Evolutionary conservation across 1,140 invertebrate species (phyloP).

Genomic region (Leptinotarsa undecemlineata): DNA sequence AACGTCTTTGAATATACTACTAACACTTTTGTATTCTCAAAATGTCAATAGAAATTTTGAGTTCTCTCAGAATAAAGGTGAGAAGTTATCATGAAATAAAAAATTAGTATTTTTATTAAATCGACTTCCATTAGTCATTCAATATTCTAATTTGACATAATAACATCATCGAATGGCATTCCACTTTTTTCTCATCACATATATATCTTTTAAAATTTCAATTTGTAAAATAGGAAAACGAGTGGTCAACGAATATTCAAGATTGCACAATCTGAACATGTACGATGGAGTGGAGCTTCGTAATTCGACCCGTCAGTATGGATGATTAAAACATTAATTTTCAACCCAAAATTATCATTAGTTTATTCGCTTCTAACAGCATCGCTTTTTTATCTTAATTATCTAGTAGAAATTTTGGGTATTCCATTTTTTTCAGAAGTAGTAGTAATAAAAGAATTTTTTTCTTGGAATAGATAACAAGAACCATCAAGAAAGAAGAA

Average conservation of each 20-base stretch:
- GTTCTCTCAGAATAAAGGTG: no score
- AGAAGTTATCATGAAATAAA: no score
- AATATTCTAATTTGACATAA: background rate
- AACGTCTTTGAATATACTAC: no score
- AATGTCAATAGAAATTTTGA: no score
- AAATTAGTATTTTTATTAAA: no score
- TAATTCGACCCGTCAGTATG: conserved; percentile 72
- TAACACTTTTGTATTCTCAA: no score
- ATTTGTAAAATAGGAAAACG: conserved; percentile 55
- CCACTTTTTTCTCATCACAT: background rate
- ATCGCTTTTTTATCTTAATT: conserved; percentile 17
- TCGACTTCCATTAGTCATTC: background rate
- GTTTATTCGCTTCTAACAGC: conserved; percentile 24
- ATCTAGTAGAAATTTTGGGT: conserved; percentile 23
- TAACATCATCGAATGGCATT: background rate
- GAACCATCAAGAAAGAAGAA: conserved; percentile 52
- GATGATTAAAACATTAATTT: conserved; percentile 62
- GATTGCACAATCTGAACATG: conserved; percentile 70
- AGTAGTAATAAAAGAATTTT: conserved; percentile 44
- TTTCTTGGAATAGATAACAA: conserved; percentile 50
- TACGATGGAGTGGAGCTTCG: conserved; percentile 69
- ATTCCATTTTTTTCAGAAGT: conserved; percentile 12
- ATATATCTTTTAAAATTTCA: background rate
- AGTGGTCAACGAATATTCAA: conserved; percentile 68
- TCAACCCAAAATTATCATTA: conserved; percentile 38